These are phyloP conservation scores for Drosophila prostipennis DNA, from an alignment of 2,888 invertebrate genomes.

Conservation along the genomic window DNA sequence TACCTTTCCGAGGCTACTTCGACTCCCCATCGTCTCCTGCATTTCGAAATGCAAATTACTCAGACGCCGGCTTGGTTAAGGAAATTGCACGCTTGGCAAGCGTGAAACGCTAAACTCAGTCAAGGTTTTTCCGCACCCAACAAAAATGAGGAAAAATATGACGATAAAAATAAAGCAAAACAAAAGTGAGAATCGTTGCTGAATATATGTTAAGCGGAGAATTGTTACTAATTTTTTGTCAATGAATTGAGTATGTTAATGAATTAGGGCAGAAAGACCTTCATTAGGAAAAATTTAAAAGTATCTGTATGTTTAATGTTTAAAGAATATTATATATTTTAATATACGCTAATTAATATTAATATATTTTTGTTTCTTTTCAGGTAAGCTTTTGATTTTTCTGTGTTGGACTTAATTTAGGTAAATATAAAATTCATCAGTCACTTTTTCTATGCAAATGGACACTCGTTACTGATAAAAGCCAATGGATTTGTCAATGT, in stretches of 20 bases:
- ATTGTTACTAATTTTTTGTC: slow-evolving; percentile 55
- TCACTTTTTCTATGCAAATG: not conserved
- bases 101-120: slow-evolving; percentile 40
- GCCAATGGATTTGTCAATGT: not conserved
- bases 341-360: slow-evolving; percentile 9
- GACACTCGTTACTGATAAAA: not conserved
- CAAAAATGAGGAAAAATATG: slow-evolving; percentile 18
- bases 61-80: slow-evolving; percentile 1
- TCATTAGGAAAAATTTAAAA: not conserved
- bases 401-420: not conserved
- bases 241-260: slow-evolving; percentile 20
- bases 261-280: slow-evolving; percentile 32
- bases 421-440: slow-evolving; percentile 19
- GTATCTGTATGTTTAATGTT: too few species aligned
- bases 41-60: slow-evolving; percentile 25
- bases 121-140: slow-evolving; percentile 55
- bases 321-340: not conserved
- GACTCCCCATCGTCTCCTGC: not conserved
- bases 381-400: slow-evolving; percentile 56
- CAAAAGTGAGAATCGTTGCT: not conserved
- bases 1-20: not conserved
- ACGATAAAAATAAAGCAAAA: slow-evolving; percentile 7
- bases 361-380: slow-evolving; percentile 42
- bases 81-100: slow-evolving; percentile 32
- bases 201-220: not conserved